Evolutionary conservation across 2,797 vertebrate species (phyloP).

Genomic region (Falco rusticolus): DNA sequence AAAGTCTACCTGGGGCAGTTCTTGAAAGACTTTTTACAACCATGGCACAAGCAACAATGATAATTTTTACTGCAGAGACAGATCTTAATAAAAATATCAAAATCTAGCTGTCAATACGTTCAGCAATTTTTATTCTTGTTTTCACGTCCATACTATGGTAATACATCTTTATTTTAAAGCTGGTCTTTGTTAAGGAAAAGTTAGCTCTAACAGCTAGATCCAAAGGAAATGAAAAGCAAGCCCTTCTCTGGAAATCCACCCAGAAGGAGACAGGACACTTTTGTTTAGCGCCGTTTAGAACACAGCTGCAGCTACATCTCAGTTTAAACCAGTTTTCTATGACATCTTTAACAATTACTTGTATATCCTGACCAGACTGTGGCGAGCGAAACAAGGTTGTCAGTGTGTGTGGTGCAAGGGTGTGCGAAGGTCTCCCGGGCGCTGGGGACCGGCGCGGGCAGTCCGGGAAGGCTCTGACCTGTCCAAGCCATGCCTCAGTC

Average conservation of each 20-base stretch:
- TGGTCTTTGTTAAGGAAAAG: neutral
- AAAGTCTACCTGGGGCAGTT: neutral
- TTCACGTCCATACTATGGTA: neutral
- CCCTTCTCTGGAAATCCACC: slow-evolving; percentile 11
- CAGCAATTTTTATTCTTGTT: neutral
- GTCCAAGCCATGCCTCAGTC: slow-evolving; percentile 23
- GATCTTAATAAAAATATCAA: slow-evolving; percentile 37
- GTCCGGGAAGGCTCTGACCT: neutral
- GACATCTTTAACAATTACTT: neutral
- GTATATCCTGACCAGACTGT: neutral
- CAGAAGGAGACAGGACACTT: neutral
- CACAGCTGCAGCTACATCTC: neutral
- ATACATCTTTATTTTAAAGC: neutral
- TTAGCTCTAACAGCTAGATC: neutral
- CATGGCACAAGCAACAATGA: neutral
- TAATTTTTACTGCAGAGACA: neutral
- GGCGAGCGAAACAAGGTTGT: neutral
- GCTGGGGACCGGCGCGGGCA: neutral
- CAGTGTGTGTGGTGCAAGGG: neutral
- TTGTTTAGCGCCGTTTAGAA: neutral
- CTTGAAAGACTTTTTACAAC: slow-evolving; percentile 10
- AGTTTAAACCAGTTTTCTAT: neutral
- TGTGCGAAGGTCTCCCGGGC: neutral
- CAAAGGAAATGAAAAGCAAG: slow-evolving; percentile 37
- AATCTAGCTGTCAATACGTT: neutral